Evolutionary conservation across 2,113 vertebrate species (phyloP).

Genomic region (Stegastes partitus): DNA sequence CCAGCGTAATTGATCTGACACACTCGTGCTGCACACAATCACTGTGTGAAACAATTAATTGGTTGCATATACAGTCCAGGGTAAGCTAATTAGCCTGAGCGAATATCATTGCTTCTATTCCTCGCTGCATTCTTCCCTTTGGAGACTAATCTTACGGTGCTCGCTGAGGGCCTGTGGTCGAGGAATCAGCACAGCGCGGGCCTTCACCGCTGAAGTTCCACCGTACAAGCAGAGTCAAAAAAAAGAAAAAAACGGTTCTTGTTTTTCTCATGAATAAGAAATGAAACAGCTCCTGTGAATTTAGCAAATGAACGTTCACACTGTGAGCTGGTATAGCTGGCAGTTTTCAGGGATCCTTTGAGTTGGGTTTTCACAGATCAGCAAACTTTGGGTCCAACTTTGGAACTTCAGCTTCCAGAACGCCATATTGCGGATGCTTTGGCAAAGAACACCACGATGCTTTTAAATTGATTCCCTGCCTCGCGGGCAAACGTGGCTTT

Average conservation of each 20-base stretch:
- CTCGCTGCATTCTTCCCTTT: conserved; percentile 39
- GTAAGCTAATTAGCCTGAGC: conserved; percentile 55
- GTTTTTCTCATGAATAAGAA: conserved; percentile 77
- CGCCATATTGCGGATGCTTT: neutral
- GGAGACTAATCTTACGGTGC: conserved; percentile 33
- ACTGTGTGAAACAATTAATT: conserved; percentile 52
- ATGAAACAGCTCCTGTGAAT: conserved; percentile 60
- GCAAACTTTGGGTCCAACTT: conserved; percentile 35
- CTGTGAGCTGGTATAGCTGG: conserved; percentile 28
- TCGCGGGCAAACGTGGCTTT: neutral
- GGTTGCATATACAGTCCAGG: conserved; percentile 22
- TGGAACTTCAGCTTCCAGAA: conserved; percentile 24
- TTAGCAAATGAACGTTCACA: conserved; percentile 39
- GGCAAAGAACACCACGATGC: neutral
- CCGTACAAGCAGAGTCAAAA: conserved; percentile 44
- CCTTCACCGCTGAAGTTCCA: conserved; percentile 40
- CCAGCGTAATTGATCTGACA: conserved; percentile 16
- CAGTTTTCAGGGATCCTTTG: conserved; percentile 50
- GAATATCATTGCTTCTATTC: conserved; percentile 35
- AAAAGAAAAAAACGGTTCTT: no score
- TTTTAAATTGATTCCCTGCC: neutral
- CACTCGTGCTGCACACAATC: conserved; percentile 15
- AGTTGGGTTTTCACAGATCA: conserved; percentile 44
- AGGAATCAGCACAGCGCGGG: conserved; percentile 40
- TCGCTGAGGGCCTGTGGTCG: conserved; percentile 23